A percentile compares a stretch with the other conserved stretches of the same genome.
Conservation (phyloP, 2,888 invertebrate genomes). For the Drosophila eohydei region DNA sequence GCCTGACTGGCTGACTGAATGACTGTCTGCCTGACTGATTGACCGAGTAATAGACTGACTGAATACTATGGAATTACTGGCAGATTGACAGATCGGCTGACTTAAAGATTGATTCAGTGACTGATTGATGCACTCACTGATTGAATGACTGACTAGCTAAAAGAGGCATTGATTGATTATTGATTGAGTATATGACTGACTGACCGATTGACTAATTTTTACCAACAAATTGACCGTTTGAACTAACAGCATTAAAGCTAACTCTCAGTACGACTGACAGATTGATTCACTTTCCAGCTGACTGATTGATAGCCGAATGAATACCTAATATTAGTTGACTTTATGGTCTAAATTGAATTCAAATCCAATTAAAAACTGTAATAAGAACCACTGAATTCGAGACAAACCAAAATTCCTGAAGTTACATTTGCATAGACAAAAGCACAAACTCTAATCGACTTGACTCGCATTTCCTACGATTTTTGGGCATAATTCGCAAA, state of each 20-base stretch:
- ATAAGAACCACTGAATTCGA: neutral
- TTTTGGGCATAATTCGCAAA: slow-evolving; percentile 6
- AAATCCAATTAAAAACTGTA: neutral
- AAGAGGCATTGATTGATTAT: too few relatives aligned
- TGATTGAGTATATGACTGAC: neutral
- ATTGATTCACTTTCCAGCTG: too few relatives aligned
- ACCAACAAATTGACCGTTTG: too few relatives aligned
- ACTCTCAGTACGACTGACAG: too few relatives aligned
- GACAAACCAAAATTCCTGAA: neutral
- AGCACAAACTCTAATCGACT: slow-evolving; percentile 5
- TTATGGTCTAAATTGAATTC: neutral
- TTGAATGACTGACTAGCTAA: neutral
- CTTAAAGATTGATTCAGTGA: neutral
- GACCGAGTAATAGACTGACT: neutral
- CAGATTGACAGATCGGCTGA: neutral
- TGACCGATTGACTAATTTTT: neutral
- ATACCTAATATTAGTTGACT: too few relatives aligned
- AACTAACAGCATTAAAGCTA: too few relatives aligned
- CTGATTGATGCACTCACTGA: neutral
- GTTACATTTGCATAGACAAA: neutral
- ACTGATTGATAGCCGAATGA: too few relatives aligned
- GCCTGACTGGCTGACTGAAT: neutral
- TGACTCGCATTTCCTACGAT: neutral
- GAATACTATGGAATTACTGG: neutral
- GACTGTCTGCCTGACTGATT: neutral